phyloP scores from a whole-genome alignment of 1,140 invertebrate genomes.

The Ceratina calcarata region DNA sequence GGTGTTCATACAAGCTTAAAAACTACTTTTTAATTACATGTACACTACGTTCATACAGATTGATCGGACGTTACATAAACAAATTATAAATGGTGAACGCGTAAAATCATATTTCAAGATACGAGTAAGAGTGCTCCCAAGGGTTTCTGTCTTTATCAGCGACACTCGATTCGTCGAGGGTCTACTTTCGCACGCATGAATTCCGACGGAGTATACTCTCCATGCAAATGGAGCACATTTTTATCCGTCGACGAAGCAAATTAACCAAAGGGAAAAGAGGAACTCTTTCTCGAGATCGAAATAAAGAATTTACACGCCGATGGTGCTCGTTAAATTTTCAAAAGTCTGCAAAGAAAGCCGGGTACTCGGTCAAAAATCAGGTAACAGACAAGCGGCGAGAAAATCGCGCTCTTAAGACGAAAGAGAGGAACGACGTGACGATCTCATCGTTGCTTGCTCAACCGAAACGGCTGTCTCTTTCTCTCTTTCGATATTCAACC shows the following conservation, averaged over 20 bases:
- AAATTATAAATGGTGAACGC: neutral
- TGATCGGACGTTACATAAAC: no score
- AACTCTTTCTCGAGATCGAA: neutral
- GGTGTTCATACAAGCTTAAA: no score
- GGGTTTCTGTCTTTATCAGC: neutral
- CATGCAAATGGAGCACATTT: neutral
- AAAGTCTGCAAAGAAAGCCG: neutral
- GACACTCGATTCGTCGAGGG: slow-evolving; percentile 5
- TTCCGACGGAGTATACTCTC: neutral
- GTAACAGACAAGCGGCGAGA: neutral
- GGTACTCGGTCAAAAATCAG: neutral
- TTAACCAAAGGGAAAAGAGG: neutral
- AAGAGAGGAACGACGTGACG: neutral
- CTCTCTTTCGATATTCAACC: slow-evolving; percentile 18
- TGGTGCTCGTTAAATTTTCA: neutral
- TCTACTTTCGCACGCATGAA: slow-evolving; percentile 2
- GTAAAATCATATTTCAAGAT: neutral
- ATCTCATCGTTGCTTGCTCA: slow-evolving; percentile 8
- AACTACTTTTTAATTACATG: no score
- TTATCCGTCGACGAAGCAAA: neutral
- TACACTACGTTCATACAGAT: no score
- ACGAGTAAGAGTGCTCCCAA: no score
- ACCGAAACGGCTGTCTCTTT: slow-evolving; percentile 6
- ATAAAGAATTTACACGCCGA: neutral
- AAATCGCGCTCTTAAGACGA: slow-evolving; percentile 1